Conservation (phyloP, 2,888 invertebrate species). For the Biston stratarius region DNA sequence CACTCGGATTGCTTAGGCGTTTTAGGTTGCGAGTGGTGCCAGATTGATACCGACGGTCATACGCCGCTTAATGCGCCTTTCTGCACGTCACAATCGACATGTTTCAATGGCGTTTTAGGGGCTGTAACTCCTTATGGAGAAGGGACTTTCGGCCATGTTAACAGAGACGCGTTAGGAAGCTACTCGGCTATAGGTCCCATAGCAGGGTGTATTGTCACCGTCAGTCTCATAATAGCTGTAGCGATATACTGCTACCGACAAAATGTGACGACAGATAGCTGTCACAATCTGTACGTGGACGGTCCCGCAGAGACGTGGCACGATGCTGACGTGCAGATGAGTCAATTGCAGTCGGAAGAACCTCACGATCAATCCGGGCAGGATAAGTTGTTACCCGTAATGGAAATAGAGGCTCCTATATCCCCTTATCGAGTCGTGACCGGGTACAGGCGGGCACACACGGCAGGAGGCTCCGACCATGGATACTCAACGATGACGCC, state of each 20-base stretch:
- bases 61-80: conserved; percentile 89
- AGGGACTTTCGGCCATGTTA: conserved; percentile 85
- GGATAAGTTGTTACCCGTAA: conserved; percentile 88
- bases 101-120: conserved; percentile 95
- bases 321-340: conserved; percentile 88
- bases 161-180: conserved; percentile 79
- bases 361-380: conserved; percentile 88
- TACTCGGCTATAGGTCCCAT: conserved; percentile 95
- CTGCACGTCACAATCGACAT: conserved; percentile 92
- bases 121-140: conserved; percentile 94
- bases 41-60: conserved; percentile 91
- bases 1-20: conserved; percentile 90
- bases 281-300: conserved; percentile 83
- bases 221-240: conserved; percentile 92
- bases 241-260: conserved; percentile 94
- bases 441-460: conserved; percentile 91
- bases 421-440: conserved; percentile 96
- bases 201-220: conserved; percentile 93
- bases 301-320: conserved; percentile 84
- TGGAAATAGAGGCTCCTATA: conserved; percentile 89
- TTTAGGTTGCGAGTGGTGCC: conserved; percentile 97
- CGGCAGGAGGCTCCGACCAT: conserved; percentile 95
- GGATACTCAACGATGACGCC: conserved; percentile 98
- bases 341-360: conserved; percentile 90
- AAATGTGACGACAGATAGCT: conserved; percentile 83